Evolutionary conservation across 2,797 vertebrate species (phyloP).

Genomic region (Lophius americanus): DNA sequence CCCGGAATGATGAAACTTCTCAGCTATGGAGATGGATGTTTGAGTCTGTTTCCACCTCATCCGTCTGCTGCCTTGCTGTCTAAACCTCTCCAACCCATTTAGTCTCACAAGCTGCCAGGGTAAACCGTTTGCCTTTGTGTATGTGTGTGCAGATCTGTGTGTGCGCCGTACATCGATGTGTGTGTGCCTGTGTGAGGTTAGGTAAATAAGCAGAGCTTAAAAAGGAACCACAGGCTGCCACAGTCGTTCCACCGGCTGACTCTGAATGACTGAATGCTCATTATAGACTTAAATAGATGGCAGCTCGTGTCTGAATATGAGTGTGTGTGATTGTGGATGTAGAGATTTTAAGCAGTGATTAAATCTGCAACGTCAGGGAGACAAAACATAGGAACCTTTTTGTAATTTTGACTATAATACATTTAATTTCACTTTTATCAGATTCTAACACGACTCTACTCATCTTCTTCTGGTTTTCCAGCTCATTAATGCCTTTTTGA

Average conservation of each 20-base stretch:
- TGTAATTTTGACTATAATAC: slow-evolving; percentile 41
- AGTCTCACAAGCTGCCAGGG: slow-evolving; percentile 72
- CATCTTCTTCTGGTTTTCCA: slow-evolving; percentile 48
- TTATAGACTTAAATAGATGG: slow-evolving; percentile 81
- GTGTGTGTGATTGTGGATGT: slow-evolving; percentile 46
- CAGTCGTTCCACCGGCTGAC: slow-evolving; percentile 74
- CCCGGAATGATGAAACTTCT: slow-evolving; percentile 74
- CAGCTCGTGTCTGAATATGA: slow-evolving; percentile 54
- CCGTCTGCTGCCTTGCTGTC: slow-evolving; percentile 73
- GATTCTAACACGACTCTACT: slow-evolving; percentile 40
- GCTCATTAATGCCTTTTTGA: slow-evolving; percentile 37
- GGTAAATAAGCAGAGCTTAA: slow-evolving; percentile 82
- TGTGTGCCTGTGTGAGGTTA: slow-evolving; percentile 77
- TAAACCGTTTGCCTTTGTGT: slow-evolving; percentile 57
- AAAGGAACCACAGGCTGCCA: slow-evolving; percentile 79
- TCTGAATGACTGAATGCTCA: slow-evolving; percentile 78
- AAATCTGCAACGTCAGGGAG: slow-evolving; percentile 57
- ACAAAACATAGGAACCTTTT: slow-evolving; percentile 61
- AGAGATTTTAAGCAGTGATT: slow-evolving; percentile 61
- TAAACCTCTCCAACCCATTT: slow-evolving; percentile 67
- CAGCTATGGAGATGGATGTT: slow-evolving; percentile 76
- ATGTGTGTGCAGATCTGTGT: slow-evolving; percentile 17
- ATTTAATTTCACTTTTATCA: slow-evolving; percentile 50
- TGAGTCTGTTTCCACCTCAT: slow-evolving; percentile 76
- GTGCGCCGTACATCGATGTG: slow-evolving; percentile 28